phyloP scores from a whole-genome alignment of 2,113 vertebrate species.

The Boulengeromyrus knoepffleri region DNA sequence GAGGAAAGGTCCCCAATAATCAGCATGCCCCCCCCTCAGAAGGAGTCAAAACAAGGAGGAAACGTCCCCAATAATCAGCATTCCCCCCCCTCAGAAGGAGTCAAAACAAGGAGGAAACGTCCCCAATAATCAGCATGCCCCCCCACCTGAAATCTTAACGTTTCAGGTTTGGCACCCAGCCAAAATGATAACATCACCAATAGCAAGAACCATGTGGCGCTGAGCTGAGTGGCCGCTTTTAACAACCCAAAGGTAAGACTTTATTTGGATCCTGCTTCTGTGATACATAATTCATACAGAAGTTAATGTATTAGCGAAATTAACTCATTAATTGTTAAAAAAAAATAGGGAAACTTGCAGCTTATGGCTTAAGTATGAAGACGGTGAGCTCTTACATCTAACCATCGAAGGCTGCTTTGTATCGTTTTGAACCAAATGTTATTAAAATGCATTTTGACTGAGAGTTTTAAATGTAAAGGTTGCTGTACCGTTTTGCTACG shows the following conservation, averaged over 20 bases:
- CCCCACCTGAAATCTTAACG: background rate
- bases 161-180: background rate
- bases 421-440: background rate
- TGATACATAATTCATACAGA: background rate
- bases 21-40: too few relatives aligned
- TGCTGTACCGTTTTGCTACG: background rate
- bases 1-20: too few relatives aligned
- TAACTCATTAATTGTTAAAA: background rate
- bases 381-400: background rate
- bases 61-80: too few relatives aligned
- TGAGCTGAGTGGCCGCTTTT: background rate
- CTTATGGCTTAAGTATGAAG: background rate
- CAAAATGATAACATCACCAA: background rate
- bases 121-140: too few relatives aligned
- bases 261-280: background rate
- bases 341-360: background rate
- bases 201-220: background rate
- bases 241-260: background rate
- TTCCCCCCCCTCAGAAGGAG: too few relatives aligned
- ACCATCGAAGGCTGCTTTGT: background rate
- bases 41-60: too few relatives aligned
- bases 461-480: background rate
- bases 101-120: too few relatives aligned
- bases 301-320: background rate
- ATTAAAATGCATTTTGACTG: background rate